These are phyloP conservation scores for Leucosticte australis DNA, from an alignment of 2,113 vertebrate species.

Conservation along the genomic window DNA sequence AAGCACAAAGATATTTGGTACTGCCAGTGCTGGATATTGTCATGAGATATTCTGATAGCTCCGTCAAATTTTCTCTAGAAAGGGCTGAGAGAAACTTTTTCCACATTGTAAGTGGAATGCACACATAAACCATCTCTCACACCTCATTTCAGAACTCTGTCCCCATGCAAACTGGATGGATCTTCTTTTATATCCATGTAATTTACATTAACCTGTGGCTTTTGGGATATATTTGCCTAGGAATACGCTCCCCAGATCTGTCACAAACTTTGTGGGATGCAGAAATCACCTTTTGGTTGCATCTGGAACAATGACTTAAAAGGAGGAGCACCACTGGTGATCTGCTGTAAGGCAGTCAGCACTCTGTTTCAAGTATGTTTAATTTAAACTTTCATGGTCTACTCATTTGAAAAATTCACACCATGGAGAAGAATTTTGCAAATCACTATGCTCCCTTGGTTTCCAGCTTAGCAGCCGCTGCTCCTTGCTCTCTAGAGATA, in stretches of 20 bases:
- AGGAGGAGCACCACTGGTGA: not conserved
- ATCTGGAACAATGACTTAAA: not conserved
- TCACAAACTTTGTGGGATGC: not conserved
- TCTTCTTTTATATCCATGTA: not conserved
- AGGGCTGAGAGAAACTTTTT: not conserved
- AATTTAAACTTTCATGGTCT: not conserved
- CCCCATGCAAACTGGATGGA: not conserved
- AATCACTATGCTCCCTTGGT: not conserved
- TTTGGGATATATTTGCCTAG: not conserved
- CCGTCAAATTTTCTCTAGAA: not conserved
- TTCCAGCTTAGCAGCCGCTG: not conserved
- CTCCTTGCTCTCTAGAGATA: not conserved
- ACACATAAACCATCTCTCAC: not conserved
- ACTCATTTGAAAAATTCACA: not conserved
- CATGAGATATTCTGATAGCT: not conserved
- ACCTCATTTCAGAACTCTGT: not conserved
- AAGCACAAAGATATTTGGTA: not conserved
- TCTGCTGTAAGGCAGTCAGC: not conserved
- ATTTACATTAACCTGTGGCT: not conserved
- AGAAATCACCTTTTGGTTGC: not conserved
- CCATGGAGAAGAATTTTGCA: not conserved
- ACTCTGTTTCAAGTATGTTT: not conserved
- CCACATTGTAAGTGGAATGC: not conserved
- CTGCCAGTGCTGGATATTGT: not conserved
- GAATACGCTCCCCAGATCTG: not conserved